A percentile compares a stretch with the other conserved stretches of the same genome.
Evolutionary conservation across 2,113 vertebrate species (phyloP).

Genomic region (Hemibagrus wyckioides): DNA sequence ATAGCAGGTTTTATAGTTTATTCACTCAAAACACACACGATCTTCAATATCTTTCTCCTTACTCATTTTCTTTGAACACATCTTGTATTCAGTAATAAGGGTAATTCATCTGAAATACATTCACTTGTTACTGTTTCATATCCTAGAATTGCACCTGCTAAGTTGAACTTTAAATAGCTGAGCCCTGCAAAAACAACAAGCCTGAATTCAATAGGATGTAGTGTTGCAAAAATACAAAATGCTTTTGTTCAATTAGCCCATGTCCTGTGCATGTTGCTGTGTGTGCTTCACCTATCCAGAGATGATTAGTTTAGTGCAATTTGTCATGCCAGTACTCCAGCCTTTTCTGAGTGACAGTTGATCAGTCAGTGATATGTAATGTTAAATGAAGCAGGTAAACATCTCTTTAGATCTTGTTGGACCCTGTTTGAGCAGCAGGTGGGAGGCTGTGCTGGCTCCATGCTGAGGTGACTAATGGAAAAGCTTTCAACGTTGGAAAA

Average conservation of each 20-base stretch:
- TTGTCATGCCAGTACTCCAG: slow-evolving; percentile 9
- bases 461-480: slow-evolving; percentile 85
- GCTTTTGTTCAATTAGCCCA: background rate
- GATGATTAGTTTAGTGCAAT: slow-evolving; percentile 6
- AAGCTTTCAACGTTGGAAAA: slow-evolving; percentile 87
- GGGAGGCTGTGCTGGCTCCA: slow-evolving; percentile 67
- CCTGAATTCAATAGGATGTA: background rate
- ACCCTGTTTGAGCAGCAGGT: slow-evolving; percentile 34
- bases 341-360: slow-evolving; percentile 63
- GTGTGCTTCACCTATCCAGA: background rate
- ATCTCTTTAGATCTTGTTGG: slow-evolving; percentile 67
- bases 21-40: background rate
- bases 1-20: background rate
- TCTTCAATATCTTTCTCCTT: background rate
- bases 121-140: background rate
- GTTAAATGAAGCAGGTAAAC: slow-evolving; percentile 78
- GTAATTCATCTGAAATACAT: background rate
- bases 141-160: background rate
- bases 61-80: background rate
- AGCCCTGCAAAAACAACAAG: background rate
- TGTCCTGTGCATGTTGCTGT: background rate
- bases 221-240: background rate
- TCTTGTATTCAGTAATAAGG: background rate
- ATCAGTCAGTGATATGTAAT: slow-evolving; percentile 72
- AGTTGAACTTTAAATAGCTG: background rate